These are phyloP conservation scores for Monopterus albus DNA, from an alignment of 2,113 vertebrate species.

Conservation along the genomic window DNA sequence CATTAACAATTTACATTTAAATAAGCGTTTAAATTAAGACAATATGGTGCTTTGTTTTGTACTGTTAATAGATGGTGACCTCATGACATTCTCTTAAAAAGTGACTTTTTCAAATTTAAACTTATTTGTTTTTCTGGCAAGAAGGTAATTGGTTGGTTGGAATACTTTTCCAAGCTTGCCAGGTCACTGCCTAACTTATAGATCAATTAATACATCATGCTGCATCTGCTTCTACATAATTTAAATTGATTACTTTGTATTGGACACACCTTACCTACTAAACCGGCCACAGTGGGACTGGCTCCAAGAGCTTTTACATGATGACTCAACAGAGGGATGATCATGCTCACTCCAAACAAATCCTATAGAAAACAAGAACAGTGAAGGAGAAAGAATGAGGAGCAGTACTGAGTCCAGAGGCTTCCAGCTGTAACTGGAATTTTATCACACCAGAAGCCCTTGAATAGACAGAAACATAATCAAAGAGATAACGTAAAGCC, in stretches of 20 bases:
- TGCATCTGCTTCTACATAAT: background rate
- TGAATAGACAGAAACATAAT: background rate
- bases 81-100: too few species aligned
- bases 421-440: background rate
- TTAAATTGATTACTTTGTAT: background rate
- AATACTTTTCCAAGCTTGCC: background rate
- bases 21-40: too few species aligned
- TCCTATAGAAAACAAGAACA: conserved; percentile 82
- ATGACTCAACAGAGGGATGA: conserved; percentile 92
- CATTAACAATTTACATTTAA: too few species aligned
- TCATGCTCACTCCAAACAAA: conserved; percentile 96
- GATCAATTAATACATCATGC: background rate
- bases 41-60: too few species aligned
- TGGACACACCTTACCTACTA: conserved; percentile 87
- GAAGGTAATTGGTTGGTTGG: too few species aligned
- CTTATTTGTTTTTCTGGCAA: background rate
- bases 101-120: too few species aligned
- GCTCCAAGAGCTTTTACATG: conserved; percentile 93
- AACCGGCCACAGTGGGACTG: conserved; percentile 90
- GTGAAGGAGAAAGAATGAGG: background rate
- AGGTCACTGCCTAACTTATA: background rate
- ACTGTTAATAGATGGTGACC: too few species aligned
- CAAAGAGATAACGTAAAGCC: background rate
- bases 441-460: background rate
- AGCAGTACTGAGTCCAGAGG: background rate